These are phyloP conservation scores for Pimpla rufipes DNA, from an alignment of 2,888 invertebrate species.

Conservation along the genomic window DNA sequence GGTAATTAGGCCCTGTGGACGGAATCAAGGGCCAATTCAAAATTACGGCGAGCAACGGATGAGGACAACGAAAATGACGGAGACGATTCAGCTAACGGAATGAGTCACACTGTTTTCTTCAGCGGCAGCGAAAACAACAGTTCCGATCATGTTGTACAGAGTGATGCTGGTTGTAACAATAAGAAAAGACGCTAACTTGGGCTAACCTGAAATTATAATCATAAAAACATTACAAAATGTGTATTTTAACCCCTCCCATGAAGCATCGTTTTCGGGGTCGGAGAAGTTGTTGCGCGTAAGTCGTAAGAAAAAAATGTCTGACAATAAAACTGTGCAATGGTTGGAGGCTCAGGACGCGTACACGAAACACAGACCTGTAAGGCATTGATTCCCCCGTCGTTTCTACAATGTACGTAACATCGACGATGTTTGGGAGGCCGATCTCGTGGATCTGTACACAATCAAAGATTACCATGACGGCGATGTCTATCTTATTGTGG, in stretches of 20 bases:
- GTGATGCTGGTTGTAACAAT: constrained; percentile 15
- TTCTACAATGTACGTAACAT: no score
- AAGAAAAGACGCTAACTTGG: constrained; percentile 29
- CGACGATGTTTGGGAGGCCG: no score
- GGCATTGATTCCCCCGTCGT: constrained; percentile 42
- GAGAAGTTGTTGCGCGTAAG: constrained; percentile 44
- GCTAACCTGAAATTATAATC: no score
- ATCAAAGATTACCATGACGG: no score
- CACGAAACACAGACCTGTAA: constrained; percentile 59
- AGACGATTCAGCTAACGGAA: background rate
- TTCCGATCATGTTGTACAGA: background rate
- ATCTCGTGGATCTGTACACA: no score
- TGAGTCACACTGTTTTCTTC: constrained; percentile 9
- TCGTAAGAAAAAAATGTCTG: constrained; percentile 37
- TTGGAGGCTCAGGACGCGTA: constrained; percentile 55
- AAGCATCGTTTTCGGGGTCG: no score
- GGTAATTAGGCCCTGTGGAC: constrained; percentile 26
- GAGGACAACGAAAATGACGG: background rate
- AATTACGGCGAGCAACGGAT: background rate
- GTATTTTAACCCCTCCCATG: no score
- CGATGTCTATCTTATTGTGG: no score
- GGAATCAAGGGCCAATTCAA: constrained; percentile 33
- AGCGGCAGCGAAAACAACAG: constrained; percentile 22
- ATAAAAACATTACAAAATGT: no score
- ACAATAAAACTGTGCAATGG: background rate